Base-by-base conservation (phyloP, 2,888 invertebrate genomes). In the Tolmerus cingulatus region DNA sequence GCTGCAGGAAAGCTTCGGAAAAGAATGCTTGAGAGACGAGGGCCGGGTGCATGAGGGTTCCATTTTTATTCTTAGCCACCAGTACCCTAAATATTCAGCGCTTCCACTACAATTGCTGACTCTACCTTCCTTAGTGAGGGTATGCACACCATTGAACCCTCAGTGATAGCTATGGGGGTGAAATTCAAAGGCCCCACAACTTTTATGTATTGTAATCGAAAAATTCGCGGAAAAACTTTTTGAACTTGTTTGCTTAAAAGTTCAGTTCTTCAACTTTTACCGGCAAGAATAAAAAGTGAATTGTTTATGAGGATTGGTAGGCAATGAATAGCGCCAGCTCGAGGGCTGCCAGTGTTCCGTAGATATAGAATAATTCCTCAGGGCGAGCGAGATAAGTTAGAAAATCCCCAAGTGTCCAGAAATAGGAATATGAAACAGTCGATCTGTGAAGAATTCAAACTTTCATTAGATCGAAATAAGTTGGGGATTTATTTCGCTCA, bases 191-290 rank as follows among this genome's bases (percentile, higher is more conserved):
- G 74, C 40, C 85, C 43, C 43, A 84, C 9, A 85, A 51, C 74
- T 85, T 85, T 85, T 85, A 74, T 85, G 78, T 85, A 88, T 88
- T 88, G 86, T 88, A 88, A 88, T 85, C 79, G 87, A 88, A 88
- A 88, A 88, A 88, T 77, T 86, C 86, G 77, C 77, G 86, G 86
- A 86, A 86, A 85, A 86, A 86, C 86, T 86, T 86, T 77, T 86
- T 86, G 76, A 86, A 86, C 86, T 87, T 88, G 87, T 88, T 85
- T 88, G 85, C 78, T 88, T 87, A 87, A 88, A 87, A 87, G 86
- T 86, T 87, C 57, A 82, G 82, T 74, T 79, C 74, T 40, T 76
- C 77, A 88, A 87, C 37, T 74, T 88, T 88, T 87, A 81, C 51
- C 74, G 74, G 74, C 76, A 16, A 23, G 87, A 19, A 86, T 79